Evolutionary conservation across 2,113 vertebrate genomes (phyloP).

Genomic region (Oncorhynchus kisutch): DNA sequence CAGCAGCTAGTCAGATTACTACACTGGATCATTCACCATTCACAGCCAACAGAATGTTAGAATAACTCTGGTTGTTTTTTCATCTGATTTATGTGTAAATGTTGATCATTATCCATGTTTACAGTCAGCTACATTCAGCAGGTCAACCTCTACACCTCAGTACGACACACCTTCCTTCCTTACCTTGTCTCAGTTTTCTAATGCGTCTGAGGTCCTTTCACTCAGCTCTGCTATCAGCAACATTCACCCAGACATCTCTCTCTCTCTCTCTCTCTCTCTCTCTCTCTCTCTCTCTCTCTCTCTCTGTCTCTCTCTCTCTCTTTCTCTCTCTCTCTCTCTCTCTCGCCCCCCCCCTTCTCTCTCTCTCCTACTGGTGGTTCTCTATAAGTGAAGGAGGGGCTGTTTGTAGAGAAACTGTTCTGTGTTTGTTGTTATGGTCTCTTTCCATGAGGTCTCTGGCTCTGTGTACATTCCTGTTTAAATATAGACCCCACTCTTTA

Average conservation of each 20-base stretch:
- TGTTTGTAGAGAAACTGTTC: conserved; percentile 66
- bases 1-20: too few species aligned
- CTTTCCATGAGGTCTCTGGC: conserved; percentile 68
- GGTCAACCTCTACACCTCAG: too few species aligned
- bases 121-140: background rate
- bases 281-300: too few species aligned
- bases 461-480: conserved; percentile 88
- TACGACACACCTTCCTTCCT: background rate
- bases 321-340: too few species aligned
- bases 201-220: conserved; percentile 18
- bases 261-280: too few species aligned
- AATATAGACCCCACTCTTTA: conserved; percentile 81
- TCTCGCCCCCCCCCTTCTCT: background rate
- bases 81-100: background rate
- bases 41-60: background rate
- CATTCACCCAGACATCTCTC: too few species aligned
- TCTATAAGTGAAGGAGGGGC: conserved; percentile 57
- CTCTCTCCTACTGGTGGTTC: conserved; percentile 42
- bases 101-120: background rate
- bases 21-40: too few species aligned
- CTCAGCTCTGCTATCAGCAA: conserved; percentile 3
- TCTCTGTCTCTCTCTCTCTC: too few species aligned
- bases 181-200: background rate
- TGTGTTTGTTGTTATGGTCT: conserved; percentile 73
- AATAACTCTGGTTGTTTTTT: background rate